Base-by-base conservation (phyloP, 2,113 vertebrate genomes). In the Rhagologus leucostigma region DNA sequence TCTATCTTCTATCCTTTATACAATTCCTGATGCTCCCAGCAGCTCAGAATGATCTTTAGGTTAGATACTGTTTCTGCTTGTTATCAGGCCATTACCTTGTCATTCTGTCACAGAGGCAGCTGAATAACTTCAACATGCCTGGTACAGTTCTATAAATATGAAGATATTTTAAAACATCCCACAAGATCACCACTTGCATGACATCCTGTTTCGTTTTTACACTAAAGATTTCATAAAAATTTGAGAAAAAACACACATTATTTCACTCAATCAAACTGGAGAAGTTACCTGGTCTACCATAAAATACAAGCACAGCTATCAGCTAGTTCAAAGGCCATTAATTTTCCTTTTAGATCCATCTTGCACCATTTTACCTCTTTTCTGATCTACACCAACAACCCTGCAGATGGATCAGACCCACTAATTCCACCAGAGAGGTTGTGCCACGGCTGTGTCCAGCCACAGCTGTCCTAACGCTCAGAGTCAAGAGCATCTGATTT, bases 401-500 rank as follows among this genome's bases (percentile, higher is more conserved):
- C 30, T 41, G 18, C 42, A 85, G 75, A 35, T 39, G 39, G 63
- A 77, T 65, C 46, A 70, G 44, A 24, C 5, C 19, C 55, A 33
- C 52, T 62, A 44, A 47, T 80, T 91, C 79, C 60, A 39, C 27
- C 20, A 15, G 63, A 88, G 59, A 2, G 23, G 29, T 42, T 29
- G 81, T 63, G 84, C 71, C 46, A 17, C 0, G 7, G 63, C 41
- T n/a, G 26, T n/a, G 70, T 62, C 82, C 71, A 69, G 93, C 59
- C 89, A n/a, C 60, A 39, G 60, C 63, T 94, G 89, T 76, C 77
- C 77, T 69, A 83, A 79, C 1, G 29, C 92, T 64, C 52, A 14
- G 65, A 69, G 90, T 94, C 87, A 78, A 89, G 85, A 69, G 56
- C 83, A 42, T 82, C 85, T 21, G 39, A 93, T 87, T 92, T 79